Base-by-base conservation (phyloP, 1,140 invertebrate genomes). In the Ostrea edulis region DNA sequence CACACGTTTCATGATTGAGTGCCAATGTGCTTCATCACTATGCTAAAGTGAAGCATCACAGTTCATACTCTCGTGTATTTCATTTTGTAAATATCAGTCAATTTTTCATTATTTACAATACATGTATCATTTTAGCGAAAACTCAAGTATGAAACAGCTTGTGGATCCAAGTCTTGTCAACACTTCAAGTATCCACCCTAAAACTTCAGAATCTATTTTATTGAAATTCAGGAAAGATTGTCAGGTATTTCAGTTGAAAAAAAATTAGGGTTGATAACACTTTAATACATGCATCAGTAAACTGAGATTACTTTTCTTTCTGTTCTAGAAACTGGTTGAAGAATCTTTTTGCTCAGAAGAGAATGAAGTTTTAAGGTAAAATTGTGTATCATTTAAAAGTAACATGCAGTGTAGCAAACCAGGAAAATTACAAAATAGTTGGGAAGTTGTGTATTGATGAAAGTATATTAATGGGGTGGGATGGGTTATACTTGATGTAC, bases 171-270 rank as follows among this genome's bases (percentile, higher is more conserved):
- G 68, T 35, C 25, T 25, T 29, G 25, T 25, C 68, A 77, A 29
- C 8, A 77, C 25, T 9, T 12, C 68, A 20, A 62, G n/a, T 62
- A 17, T 20, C 8, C 29, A 77, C 8, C 68, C 68, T 29, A 77
- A 9, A 29, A 77, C 68, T 35, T 25, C 68, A 29, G 68, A 77
- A 35, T 77, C 68, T 77, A 77, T 77, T 77, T 35, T 77, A 77
- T 77, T 25, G 14, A 77, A 77, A 25, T 77, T 77, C 68, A 77
- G 68, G 29, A 29, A 29, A 35, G 29, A 14, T 77, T 77, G 68
- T 77, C 25, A 77, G 68, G 68, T 77, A 71, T 25, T 29, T 9
- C 5, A 11, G 5, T 62, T 20, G 17, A 17, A 62, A 62, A 58
- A 58, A 62, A 20, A 8, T 44, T 44, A 2, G 35, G 35, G 5